These are phyloP conservation scores for Platynereis dumerilii DNA, from an alignment of 2,888 invertebrate species.

Conservation along the genomic window DNA sequence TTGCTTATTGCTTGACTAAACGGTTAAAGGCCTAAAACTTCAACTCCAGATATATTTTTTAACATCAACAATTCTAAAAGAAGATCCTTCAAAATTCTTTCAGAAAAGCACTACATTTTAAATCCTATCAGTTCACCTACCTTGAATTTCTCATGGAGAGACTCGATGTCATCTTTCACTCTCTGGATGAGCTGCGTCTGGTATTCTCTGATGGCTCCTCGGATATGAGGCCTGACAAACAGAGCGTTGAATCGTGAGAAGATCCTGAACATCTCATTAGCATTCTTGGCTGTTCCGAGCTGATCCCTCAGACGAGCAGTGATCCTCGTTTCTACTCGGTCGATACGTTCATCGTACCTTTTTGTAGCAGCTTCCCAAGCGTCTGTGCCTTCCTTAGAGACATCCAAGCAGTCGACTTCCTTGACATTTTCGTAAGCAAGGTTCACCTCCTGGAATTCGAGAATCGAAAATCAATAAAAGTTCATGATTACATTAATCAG, in stretches of 20 bases:
- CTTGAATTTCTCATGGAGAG: slow-evolving; percentile 97
- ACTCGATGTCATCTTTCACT: slow-evolving; percentile 98
- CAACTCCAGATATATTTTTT: too few relatives aligned
- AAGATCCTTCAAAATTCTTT: too few relatives aligned
- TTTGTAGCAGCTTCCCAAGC: slow-evolving; percentile 98
- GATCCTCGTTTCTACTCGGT: slow-evolving; percentile 96
- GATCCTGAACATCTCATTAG: slow-evolving; percentile 99
- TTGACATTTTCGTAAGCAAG: slow-evolving; percentile 98
- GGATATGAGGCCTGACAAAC: slow-evolving; percentile 97
- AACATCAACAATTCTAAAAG: too few relatives aligned
- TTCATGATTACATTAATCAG: too few relatives aligned
- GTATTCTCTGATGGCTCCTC: slow-evolving; percentile 98
- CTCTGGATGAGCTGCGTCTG: slow-evolving; percentile 98
- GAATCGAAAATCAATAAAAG: too few relatives aligned
- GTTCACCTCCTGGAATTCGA: slow-evolving; percentile 69
- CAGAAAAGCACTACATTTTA: too few relatives aligned
- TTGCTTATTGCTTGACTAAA: too few relatives aligned
- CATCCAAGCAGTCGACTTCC: slow-evolving; percentile 97
- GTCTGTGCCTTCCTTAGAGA: slow-evolving; percentile 93
- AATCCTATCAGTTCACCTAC: slow-evolving; percentile 63
- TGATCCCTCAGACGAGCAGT: slow-evolving; percentile 97
- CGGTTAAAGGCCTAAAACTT: too few relatives aligned
- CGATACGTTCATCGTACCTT: slow-evolving; percentile 96
- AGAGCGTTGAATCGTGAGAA: slow-evolving; percentile 96
- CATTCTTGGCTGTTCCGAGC: slow-evolving; percentile 97